Evolutionary conservation across 2,797 vertebrate species (phyloP), one percentile per base, ranked within the genome.

Genomic region (Numenius phaeopus): DNA sequence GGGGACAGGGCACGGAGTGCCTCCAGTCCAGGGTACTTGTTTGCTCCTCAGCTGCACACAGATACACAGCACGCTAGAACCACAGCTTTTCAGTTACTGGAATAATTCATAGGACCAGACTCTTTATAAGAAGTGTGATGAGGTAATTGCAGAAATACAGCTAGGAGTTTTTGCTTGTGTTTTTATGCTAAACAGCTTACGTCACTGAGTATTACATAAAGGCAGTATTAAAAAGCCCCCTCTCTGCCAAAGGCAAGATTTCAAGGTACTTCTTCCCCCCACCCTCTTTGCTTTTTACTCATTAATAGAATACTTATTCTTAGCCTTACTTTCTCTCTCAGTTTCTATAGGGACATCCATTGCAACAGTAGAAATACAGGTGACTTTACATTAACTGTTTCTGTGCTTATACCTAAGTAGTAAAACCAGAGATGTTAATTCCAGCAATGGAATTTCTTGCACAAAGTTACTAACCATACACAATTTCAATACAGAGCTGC

Each of bases 111-210:
- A 55, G 47, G 14, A 64, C 27, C 57, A 40, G 55, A 8, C 42
- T 30, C 75, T 67, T 94, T 84, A 37, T n/a, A 80, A 94, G 86
- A 96, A 94, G 39, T 4, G 30, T 2, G 52, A 92, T 94, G 96
- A 96, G 75, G 89, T 87, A 76, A 92, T 44, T 6, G 1, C 83
- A 72, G 40, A 84, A 72, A 70, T 1, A 73, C 27, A 77, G 37
- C 26, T 26, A 87, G 94, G 95, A 92, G 54, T 90, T 96, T 96
- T 83, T 5, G 13, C 81, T 90, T 87, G 78, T 79, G 39, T 61
- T 94, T 83, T 89, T 15, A 67, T 79, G 67, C 47, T 80, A 23
- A 29, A 47, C 44, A 87, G 78, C 18, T 84, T 80, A 55, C 37
- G 32, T 73, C 90, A 90, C 26, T 10, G 30, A 59, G 4, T 20